phyloP scores from a whole-genome alignment of 2,113 vertebrate species.

The Numida meleagris region DNA sequence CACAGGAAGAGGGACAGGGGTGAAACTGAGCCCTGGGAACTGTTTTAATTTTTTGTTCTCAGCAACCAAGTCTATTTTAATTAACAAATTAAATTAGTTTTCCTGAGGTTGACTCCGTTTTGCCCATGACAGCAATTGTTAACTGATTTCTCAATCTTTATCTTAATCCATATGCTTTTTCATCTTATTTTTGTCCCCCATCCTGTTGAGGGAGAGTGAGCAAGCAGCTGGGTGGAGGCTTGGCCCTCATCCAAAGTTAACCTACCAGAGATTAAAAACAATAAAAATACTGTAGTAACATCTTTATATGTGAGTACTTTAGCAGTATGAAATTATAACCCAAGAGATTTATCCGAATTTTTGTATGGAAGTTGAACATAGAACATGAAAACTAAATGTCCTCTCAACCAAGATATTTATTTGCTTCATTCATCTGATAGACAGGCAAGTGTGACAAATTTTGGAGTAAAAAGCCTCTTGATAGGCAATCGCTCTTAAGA shows the following conservation, averaged over 20 bases:
- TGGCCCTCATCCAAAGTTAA: not conserved
- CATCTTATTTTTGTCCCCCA: not conserved
- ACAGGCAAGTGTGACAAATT: not conserved
- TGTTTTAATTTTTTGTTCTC: not conserved
- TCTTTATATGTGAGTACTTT: not conserved
- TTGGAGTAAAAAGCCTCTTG: not conserved
- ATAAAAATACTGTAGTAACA: not conserved
- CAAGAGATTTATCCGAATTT: not conserved
- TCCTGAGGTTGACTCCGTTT: not conserved
- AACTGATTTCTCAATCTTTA: not conserved
- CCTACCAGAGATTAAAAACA: not conserved
- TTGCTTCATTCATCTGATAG: not conserved
- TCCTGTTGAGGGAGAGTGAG: not conserved
- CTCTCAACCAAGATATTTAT: not conserved
- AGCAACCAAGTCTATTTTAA: not conserved
- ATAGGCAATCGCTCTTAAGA: not conserved
- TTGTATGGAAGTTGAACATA: not conserved
- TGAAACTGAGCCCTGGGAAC: accelerated
- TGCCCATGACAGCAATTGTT: not conserved
- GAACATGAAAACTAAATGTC: not conserved
- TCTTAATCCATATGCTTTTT: not conserved
- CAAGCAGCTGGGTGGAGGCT: not conserved
- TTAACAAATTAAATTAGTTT: not conserved
- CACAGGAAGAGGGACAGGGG: accelerated
- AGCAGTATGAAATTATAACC: not conserved